Evolutionary conservation across 2,113 vertebrate genomes (phyloP), one percentile per base, ranked within the genome.

Genomic region (Pholis gunnellus): DNA sequence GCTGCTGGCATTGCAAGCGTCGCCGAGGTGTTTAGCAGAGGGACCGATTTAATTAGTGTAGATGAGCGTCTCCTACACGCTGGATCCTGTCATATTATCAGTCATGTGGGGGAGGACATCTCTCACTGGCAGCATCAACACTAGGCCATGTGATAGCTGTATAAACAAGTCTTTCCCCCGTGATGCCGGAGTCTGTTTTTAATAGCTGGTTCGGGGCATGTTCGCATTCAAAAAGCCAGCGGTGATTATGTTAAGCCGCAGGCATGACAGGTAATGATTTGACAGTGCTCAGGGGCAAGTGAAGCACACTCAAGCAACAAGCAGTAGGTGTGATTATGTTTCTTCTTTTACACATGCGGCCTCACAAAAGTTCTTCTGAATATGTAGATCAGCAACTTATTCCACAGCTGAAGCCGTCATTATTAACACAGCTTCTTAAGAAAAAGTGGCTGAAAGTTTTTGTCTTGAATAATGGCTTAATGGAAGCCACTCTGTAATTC

Each of bases 11-110:
- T 54, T 36, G 54, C 46, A 25, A 71, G 18, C 54, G 0, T 40
- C 72, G 56, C 81, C 54, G 81, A 60, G 84, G 69, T 74, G 78
- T 88, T 87, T 82, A 84, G 72, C 69, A 66, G 57, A 78, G 75
- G 78, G 70, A 70, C 79, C 70, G 80, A 86, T 92, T 92, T 88
- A 89, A 92, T 93, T 89, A 89, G 79, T 60, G 75, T 72, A 65
- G 79, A 82, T 74, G 71, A 36, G 75, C 57, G 69, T 87, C 83
- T 89, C 87, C 88, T 72, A 87, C 86, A 85, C 27, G 68, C 60
- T 52, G 67, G 65, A 72, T 86, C 65, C 86, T 87, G 88, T 92
- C 87, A 82, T 80, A 77, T 84, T 85, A 91, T 90, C 86, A 89
- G 84, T 89, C 86, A 79, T 87, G 84, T 78, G 88, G 83, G 80